Conservation (phyloP, 1,140 invertebrate species). For the Macrocentrus cingulum region DNA sequence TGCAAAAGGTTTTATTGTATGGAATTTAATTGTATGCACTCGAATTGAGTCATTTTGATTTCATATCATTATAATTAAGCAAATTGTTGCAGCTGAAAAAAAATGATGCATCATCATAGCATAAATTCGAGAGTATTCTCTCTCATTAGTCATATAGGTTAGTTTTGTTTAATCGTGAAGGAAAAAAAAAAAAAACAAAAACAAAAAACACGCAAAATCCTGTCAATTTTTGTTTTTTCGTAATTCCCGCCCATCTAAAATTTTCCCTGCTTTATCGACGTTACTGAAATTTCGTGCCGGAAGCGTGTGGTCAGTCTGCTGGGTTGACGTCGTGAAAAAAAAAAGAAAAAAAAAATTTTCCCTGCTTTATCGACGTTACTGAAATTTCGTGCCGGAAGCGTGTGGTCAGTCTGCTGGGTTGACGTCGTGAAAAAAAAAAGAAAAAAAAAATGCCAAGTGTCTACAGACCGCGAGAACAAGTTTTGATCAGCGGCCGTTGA, state of each 20-base stretch:
- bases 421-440: not conserved
- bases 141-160: not conserved
- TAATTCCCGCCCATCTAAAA: too few relatives aligned
- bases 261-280: too few relatives aligned
- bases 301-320: not conserved
- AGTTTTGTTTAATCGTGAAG: conserved; percentile 1
- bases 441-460: not conserved
- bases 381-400: not conserved
- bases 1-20: too few relatives aligned
- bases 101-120: not conserved
- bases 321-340: not conserved
- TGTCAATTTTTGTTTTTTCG: too few relatives aligned
- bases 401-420: not conserved
- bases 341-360: not conserved
- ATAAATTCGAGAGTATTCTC: not conserved
- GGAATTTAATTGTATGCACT: not conserved
- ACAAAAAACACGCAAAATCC: too few relatives aligned
- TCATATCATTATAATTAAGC: not conserved
- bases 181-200: conserved; percentile 6
- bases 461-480: conserved; percentile 1
- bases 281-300: not conserved
- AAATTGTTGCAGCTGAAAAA: not conserved
- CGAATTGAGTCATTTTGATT: conserved; percentile 2
- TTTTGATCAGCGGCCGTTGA: too few relatives aligned
- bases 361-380: too few relatives aligned